These are phyloP conservation scores for Drosophila ohnishii DNA, from an alignment of 1,140 invertebrate genomes.

Conservation along the genomic window DNA sequence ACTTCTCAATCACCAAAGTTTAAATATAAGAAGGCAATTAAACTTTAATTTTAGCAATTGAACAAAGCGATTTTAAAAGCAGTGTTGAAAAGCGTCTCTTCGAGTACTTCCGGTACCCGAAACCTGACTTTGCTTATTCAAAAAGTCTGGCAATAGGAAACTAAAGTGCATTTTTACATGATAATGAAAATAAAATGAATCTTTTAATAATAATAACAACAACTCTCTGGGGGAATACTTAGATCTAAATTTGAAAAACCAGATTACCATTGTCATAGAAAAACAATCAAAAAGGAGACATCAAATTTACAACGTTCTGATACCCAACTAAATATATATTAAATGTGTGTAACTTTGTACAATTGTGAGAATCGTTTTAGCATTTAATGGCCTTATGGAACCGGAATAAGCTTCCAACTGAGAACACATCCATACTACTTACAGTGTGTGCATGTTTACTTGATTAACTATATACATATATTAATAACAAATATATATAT, in stretches of 20 bases:
- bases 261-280: constrained; percentile 75
- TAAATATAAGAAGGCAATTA: background rate
- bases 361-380: constrained; percentile 67
- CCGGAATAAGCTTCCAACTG: constrained; percentile 13
- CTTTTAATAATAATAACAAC: too few species aligned
- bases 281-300: constrained; percentile 25
- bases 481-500: constrained; percentile 10
- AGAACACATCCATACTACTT: constrained; percentile 21
- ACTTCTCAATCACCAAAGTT: background rate
- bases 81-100: background rate
- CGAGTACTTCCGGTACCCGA: background rate
- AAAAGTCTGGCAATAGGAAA: too few species aligned
- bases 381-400: constrained; percentile 39
- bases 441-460: constrained; percentile 24
- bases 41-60: background rate
- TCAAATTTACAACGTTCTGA: constrained; percentile 18
- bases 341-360: constrained; percentile 23
- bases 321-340: constrained; percentile 4
- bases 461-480: constrained; percentile 13
- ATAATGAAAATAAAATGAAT: too few species aligned
- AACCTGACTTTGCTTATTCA: background rate
- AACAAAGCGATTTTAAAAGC: background rate
- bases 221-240: background rate
- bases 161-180: too few species aligned
- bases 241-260: constrained; percentile 13